These are phyloP conservation scores for Ophiothrix spiculata DNA, from an alignment of 35 echinoderm and acorn worm genomes.

Conservation along the genomic window DNA sequence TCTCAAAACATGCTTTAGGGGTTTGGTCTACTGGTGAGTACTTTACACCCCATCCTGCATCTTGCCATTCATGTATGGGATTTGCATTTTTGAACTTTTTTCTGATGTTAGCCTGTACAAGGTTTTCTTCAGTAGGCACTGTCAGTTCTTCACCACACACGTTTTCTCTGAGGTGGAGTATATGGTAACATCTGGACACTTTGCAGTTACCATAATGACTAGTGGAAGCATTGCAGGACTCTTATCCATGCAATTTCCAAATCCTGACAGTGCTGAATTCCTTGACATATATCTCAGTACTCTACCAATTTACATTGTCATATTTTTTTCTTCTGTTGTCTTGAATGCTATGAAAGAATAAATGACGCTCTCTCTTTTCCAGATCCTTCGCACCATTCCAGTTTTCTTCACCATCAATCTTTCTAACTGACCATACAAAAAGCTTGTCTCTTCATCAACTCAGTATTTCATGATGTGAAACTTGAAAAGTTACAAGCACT, in stretches of 20 bases:
- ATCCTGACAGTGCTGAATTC: no score
- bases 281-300: neutral
- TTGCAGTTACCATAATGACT: neutral
- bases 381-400: neutral
- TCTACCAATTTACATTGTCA: neutral
- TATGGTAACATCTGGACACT: no score
- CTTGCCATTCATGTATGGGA: no score
- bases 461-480: neutral
- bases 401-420: neutral
- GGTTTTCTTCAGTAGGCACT: no score
- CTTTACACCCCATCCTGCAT: no score
- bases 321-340: neutral
- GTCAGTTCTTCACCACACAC: no score
- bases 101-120: no score
- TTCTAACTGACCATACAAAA: neutral
- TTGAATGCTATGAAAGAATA: neutral
- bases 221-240: neutral
- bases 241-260: neutral
- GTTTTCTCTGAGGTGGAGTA: no score
- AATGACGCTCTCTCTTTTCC: neutral
- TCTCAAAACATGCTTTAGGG: no score
- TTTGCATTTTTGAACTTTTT: no score
- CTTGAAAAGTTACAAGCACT: neutral
- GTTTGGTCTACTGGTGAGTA: no score
- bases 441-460: neutral